Evolutionary conservation across 2,797 vertebrate species (phyloP).

Genomic region (Etheostoma perlongum): DNA sequence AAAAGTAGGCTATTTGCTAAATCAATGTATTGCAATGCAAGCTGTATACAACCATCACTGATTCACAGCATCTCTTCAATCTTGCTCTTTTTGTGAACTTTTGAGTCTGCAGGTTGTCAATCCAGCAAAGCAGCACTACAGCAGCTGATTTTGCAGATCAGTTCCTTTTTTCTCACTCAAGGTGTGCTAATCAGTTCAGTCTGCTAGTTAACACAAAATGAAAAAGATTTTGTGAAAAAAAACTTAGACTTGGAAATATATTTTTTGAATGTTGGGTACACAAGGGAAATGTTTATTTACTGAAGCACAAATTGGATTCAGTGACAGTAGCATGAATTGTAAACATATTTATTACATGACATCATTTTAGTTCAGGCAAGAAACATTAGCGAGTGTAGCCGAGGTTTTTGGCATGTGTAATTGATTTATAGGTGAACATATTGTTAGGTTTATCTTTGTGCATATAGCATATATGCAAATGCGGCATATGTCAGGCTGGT

Average conservation of each 20-base stretch:
- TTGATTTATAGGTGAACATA: no score
- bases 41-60: not conserved
- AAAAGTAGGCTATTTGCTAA: not conserved
- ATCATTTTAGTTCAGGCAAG: not conserved
- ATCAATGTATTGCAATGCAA: not conserved
- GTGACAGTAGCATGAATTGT: not conserved
- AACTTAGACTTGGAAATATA: not conserved
- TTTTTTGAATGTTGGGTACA: not conserved
- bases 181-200: constrained; percentile 9
- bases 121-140: constrained; percentile 3
- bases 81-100: constrained; percentile 13
- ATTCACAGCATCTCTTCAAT: constrained; percentile 12
- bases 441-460: no score
- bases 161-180: not conserved
- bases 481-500: not conserved
- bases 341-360: not conserved
- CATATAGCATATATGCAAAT: not conserved
- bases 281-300: not conserved
- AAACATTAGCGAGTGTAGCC: no score
- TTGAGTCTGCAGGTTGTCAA: not conserved
- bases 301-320: not conserved
- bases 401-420: no score
- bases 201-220: not conserved
- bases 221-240: not conserved
- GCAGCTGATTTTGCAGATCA: constrained; percentile 26